Conservation (phyloP, 2,888 invertebrate species). For the Elegia similella region DNA sequence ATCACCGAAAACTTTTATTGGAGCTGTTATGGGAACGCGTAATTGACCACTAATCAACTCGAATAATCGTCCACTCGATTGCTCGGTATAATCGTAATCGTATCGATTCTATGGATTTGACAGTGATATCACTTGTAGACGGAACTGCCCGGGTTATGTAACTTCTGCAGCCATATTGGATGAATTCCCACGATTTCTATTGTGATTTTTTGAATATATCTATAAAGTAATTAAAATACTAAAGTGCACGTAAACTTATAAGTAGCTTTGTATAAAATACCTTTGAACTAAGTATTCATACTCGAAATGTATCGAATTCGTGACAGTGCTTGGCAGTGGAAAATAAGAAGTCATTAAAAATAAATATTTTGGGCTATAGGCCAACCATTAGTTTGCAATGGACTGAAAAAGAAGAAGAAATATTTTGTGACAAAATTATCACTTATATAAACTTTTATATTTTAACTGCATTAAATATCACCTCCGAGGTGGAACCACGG, state of each 20-base stretch:
- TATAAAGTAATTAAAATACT: not conserved
- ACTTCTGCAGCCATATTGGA: constrained; percentile 17
- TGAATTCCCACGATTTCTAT: constrained; percentile 21
- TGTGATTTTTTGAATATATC: not conserved
- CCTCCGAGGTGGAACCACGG: too few relatives aligned
- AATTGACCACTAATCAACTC: constrained; percentile 75
- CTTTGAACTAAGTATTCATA: too few relatives aligned
- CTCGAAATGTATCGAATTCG: too few relatives aligned
- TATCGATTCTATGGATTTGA: constrained; percentile 42
- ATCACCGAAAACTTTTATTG: constrained; percentile 78
- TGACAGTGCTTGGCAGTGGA: too few relatives aligned
- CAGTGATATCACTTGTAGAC: constrained; percentile 44
- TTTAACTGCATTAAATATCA: too few relatives aligned
- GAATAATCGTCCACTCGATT: constrained; percentile 38
- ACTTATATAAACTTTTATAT: too few relatives aligned
- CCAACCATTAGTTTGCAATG: too few relatives aligned
- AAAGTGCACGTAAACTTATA: not conserved
- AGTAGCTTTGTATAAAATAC: too few relatives aligned
- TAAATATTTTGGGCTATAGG: too few relatives aligned
- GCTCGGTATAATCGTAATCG: constrained; percentile 40
- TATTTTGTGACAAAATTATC: too few relatives aligned
- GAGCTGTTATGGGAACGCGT: constrained; percentile 72
- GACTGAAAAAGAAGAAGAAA: too few relatives aligned
- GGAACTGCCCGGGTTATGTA: constrained; percentile 38
- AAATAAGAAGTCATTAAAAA: too few relatives aligned